Base-by-base conservation (phyloP, 2,113 vertebrate genomes). In the Pleuronectes platessa region DNA sequence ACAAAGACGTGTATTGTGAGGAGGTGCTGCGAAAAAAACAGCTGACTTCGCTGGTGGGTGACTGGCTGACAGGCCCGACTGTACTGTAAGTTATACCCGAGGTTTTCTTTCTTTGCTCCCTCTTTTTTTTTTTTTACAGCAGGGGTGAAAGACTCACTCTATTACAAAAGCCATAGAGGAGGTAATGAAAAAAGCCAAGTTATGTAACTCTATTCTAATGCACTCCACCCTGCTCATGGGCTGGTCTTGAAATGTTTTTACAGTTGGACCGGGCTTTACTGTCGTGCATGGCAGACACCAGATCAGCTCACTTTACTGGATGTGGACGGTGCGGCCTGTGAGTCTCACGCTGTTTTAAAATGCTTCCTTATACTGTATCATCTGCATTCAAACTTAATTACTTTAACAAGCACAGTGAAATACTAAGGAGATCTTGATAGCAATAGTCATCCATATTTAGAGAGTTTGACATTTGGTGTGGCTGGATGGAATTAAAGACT, bases 1-100 rank as follows among this genome's bases (percentile, higher is more conserved):
- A 92, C 90, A 91, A 90, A 91, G 91, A 84, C 47, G 0, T 14
- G 71, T 61, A 90, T 91, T 91, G 92, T 92, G 83, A 85, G 74
- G 76, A 11, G 51, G 13, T 51, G 69, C 79, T 55, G 79, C n/a
- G 20, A 71, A 87, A 86, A 90, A 87, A 86, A 90, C 86, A 90
- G 88, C 92, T 90, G 88, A 91, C 86, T 88, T 20, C 65, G 86
- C 86, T 83, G 74, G 79, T 88, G 89, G 86, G 55, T 81, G 68
- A 86, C 83, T 58, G 53, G 87, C 88, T 76, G 88, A 87, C 86
- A 70, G 82, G 45, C 40, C 79, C 8, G 61, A 65, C 83, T 69
- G 82, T 56, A 88, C 71, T 84, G 76, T 77, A 88, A 81, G 77
- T 85, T 76, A 60, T 37, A 87, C 74, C 68, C 27, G 55, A 74